Base-by-base conservation (phyloP, 2,888 invertebrate species). In the Dicyrtoma fusca region DNA sequence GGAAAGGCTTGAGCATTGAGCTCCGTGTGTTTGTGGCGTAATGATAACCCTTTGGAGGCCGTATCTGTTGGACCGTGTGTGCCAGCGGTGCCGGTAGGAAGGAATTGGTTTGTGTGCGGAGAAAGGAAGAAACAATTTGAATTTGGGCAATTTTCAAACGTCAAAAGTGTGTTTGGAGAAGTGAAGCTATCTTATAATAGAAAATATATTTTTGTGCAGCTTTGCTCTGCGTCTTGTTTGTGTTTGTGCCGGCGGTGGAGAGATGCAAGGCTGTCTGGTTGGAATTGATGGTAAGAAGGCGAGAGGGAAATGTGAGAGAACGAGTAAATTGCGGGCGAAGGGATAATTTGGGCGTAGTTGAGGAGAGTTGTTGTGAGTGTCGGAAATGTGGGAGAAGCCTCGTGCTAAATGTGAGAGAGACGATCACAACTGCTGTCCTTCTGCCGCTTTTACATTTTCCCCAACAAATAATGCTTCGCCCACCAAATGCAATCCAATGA, bases 381-480 rank as follows among this genome's bases (percentile, higher is more conserved):
- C 34, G 61, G 23, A 64, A 64, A n/a, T 17, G 47, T 17, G 44
- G 66, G 45, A 65, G 47, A 65, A 69, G 73, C 55, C 65, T 74
- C 66, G 74, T 74, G 74, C 74, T 74, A 74, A 74, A 74, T 74
- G 74, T 74, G 74, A 71, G 71, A 73, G 65, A 74, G 66, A 71
- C 74, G 74, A 74, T 74, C 70, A 74, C 74, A 74, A 71, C 74
- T 65, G 71, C 66, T 71, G 65, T 65, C 66, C 65, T 70, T 69
- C 51, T 44, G 47, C n/a, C 17, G 10, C 61, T 61, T 17, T 61
- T 34, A 17, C 64, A 42, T 44, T 49, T 23, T 23, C 26, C 34
- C 34, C 3, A 34, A 34, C n/a, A n/a, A n/a, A n/a, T n/a, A n/a
- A n/a, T n/a, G n/a, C n/a, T n/a, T n/a, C n/a, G n/a, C n/a, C n/a